These are phyloP conservation scores for Crematogaster levior DNA, from an alignment of 2,888 invertebrate genomes.

Conservation along the genomic window DNA sequence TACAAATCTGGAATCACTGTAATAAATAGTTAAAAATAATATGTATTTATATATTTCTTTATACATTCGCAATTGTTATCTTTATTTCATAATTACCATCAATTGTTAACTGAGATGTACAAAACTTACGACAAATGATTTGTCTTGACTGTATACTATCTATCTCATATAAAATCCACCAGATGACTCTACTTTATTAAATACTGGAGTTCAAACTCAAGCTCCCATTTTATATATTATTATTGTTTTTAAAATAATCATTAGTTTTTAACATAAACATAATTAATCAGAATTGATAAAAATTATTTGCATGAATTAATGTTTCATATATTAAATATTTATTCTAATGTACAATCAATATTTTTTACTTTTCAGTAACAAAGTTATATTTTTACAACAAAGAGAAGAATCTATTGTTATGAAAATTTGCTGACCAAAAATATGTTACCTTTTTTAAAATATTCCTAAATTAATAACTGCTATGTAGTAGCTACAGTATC, in stretches of 20 bases:
- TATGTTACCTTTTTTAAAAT: background rate
- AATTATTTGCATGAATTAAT: background rate
- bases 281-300: background rate
- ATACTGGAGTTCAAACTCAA: background rate
- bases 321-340: background rate
- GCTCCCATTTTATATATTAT: background rate
- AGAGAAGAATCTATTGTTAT: background rate
- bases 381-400: too few species aligned
- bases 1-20: background rate
- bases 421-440: too few species aligned
- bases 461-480: background rate
- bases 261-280: background rate
- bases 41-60: background rate
- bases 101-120: background rate
- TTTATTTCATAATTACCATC: background rate
- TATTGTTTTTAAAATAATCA: background rate
- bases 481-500: too few species aligned
- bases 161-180: background rate
- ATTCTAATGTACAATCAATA: background rate
- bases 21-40: background rate
- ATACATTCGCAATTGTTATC: background rate
- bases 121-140: background rate
- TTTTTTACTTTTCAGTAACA: background rate
- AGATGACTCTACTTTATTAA: conserved; percentile 21
- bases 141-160: background rate